These are phyloP conservation scores for Phyllostomus discolor DNA, from an alignment of 2,113 vertebrate species.

Conservation along the genomic window DNA sequence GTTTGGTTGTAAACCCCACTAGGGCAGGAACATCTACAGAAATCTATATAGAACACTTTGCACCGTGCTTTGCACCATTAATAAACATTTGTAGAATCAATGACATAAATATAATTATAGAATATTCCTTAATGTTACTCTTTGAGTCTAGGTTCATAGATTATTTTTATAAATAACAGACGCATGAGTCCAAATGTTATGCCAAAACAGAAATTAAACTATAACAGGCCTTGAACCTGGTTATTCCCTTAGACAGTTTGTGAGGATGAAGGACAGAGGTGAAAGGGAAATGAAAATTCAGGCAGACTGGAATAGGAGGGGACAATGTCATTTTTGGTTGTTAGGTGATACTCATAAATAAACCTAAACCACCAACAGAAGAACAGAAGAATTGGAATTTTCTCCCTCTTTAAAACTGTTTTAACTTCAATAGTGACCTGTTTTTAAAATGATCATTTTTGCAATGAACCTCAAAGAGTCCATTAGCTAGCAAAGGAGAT, in stretches of 20 bases:
- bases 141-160: not conserved
- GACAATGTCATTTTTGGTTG: not conserved
- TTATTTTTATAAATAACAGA: conserved; percentile 19
- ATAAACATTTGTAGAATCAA: conserved; percentile 17
- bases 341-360: not conserved
- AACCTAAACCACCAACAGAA: not conserved
- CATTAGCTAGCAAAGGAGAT: not conserved
- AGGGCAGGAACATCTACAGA: not conserved
- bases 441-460: not conserved
- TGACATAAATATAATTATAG: not conserved
- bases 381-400: not conserved
- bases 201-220: not conserved
- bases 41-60: not conserved
- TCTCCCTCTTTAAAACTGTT: not conserved
- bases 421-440: not conserved
- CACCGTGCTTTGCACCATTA: not conserved
- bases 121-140: not conserved
- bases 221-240: not conserved
- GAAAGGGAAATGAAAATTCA: not conserved
- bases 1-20: not conserved
- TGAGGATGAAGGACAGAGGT: not conserved
- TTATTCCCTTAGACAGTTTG: not conserved
- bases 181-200: not conserved
- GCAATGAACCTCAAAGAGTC: not conserved
- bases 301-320: not conserved